Percentiles rank a stretch among this genome's conserved stretches.
phyloP scores from a whole-genome alignment of 2,888 invertebrate genomes.

The Megaustenia siamemsis region DNA sequence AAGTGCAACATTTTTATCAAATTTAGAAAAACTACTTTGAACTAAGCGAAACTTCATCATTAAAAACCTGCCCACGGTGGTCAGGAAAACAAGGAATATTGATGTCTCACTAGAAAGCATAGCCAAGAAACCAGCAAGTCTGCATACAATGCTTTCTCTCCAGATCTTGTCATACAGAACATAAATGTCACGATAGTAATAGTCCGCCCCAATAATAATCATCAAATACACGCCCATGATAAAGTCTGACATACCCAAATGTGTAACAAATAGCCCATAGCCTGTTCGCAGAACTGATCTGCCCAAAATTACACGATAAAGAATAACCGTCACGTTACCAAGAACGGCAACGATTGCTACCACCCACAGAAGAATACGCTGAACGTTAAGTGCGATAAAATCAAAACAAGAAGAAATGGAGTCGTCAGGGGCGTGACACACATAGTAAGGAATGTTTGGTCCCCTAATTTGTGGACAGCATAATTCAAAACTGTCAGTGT shows the following conservation, averaged over 20 bases:
- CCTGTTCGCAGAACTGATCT: constrained; percentile 16
- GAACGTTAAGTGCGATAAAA: constrained; percentile 67
- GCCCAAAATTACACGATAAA: constrained; percentile 58
- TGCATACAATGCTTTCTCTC: constrained; percentile 76
- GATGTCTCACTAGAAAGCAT: constrained; percentile 77
- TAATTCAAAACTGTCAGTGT: constrained; percentile 42
- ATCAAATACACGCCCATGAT: constrained; percentile 75
- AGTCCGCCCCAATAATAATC: constrained; percentile 73
- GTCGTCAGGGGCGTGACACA: constrained; percentile 68
- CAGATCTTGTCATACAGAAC: constrained; percentile 70
- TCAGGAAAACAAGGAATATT: constrained; percentile 81
- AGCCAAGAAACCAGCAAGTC: constrained; percentile 79
- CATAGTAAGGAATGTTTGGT: constrained; percentile 18
- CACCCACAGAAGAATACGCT: constrained; percentile 69
- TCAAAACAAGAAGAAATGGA: constrained; percentile 75
- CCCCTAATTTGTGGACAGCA: constrained; percentile 46
- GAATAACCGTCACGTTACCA: constrained; percentile 40
- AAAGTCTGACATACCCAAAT: constrained; percentile 71
- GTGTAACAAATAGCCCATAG: constrained; percentile 68
- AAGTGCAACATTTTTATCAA: constrained; percentile 61
- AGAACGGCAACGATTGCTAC: constrained; percentile 32
- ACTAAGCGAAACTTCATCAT: constrained; percentile 83
- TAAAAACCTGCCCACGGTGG: constrained; percentile 84
- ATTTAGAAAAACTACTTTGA: not conserved
- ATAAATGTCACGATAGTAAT: constrained; percentile 69